Conservation (phyloP, 2,113 vertebrate species). For the Datnioides undecimradiatus region DNA sequence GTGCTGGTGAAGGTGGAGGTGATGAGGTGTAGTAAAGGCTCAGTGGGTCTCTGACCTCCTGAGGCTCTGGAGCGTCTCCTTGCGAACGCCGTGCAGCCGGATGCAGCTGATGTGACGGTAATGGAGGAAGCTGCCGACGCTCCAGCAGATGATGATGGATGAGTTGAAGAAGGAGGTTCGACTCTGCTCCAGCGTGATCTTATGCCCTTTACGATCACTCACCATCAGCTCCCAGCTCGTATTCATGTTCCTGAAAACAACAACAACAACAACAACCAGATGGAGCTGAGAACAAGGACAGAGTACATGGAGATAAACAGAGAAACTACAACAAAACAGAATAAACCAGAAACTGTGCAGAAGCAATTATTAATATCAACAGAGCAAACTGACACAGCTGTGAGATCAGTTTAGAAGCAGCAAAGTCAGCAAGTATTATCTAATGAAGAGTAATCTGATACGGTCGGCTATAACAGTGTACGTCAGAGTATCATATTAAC, state of each 20-base stretch:
- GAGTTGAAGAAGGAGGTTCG: constrained; percentile 43
- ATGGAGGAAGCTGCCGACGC: rapidly evolving
- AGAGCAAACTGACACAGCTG: too few relatives aligned
- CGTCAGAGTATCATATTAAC: too few relatives aligned
- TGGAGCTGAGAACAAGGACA: too few relatives aligned
- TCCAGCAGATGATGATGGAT: constrained; percentile 51
- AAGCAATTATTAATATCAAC: too few relatives aligned
- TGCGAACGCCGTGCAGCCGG: constrained; percentile 55
- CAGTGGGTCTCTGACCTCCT: not conserved
- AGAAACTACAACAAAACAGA: too few relatives aligned
- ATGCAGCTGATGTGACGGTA: constrained; percentile 41
- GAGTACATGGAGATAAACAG: too few relatives aligned
- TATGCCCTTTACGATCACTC: not conserved
- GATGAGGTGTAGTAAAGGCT: not conserved
- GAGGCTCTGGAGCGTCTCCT: not conserved
- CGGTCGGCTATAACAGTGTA: too few relatives aligned
- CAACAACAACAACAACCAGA: not conserved
- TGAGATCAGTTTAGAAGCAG: too few relatives aligned
- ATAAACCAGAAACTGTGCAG: too few relatives aligned
- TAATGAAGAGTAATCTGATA: too few relatives aligned
- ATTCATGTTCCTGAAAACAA: constrained; percentile 43
- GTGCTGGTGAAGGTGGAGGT: not conserved
- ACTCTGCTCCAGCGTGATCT: constrained; percentile 11
- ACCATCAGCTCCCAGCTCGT: constrained; percentile 69
- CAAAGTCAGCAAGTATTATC: too few relatives aligned